phyloP scores from a whole-genome alignment of 2,113 vertebrate genomes.

The Tetrax tetrax region DNA sequence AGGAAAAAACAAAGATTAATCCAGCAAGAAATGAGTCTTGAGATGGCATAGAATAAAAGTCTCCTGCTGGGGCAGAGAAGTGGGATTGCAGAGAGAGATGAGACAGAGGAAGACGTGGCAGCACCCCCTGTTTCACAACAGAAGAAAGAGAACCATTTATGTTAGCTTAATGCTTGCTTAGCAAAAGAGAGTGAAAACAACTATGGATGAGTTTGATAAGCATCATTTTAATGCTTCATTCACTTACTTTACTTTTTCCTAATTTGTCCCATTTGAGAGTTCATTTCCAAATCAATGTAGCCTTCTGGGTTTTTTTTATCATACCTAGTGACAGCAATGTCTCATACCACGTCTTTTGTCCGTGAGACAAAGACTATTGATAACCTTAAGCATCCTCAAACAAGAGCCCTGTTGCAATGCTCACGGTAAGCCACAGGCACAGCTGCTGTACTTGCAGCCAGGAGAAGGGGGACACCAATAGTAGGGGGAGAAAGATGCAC shows the following conservation, averaged over 20 bases:
- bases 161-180: neutral
- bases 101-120: neutral
- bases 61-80: conserved; percentile 2
- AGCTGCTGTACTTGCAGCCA: neutral
- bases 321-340: neutral
- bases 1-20: neutral
- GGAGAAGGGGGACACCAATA: too few relatives aligned
- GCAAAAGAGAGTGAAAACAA: neutral
- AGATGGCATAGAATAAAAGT: neutral
- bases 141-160: neutral
- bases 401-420: neutral
- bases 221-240: neutral
- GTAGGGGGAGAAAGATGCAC: too few relatives aligned
- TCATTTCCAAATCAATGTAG: neutral
- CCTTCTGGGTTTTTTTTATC: neutral
- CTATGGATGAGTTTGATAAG: neutral
- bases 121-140: neutral
- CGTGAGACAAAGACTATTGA: neutral
- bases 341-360: neutral
- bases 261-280: neutral
- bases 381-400: neutral
- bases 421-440: neutral
- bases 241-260: neutral
- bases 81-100: neutral
- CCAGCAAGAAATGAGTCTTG: neutral